Evolutionary conservation across 1,140 invertebrate species (phyloP), one percentile per base, ranked within the genome.

Genomic region (Odontomachus brunneus): DNA sequence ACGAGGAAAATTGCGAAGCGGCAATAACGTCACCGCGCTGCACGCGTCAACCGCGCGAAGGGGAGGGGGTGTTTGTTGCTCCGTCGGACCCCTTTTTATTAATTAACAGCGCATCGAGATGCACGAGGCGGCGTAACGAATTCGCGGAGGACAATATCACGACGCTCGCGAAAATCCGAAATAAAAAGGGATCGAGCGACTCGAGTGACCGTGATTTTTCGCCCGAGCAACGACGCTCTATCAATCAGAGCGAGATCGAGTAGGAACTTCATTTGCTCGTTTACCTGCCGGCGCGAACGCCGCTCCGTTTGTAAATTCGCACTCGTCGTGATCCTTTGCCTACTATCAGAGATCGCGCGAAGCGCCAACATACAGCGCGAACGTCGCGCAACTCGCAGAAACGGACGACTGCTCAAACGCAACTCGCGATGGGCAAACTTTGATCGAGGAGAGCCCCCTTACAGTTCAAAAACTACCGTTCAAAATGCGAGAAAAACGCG

Each of bases 91-190:
- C 17, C 59, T 80, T 80, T 71, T 65, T 69, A 38, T 69, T 57
- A 80, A 80, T 80, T 69, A 69, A 69, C 69, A 33, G 53, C 5
- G 17, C 65, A 29, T 78, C 75, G 69, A 69, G 17, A 11, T 48
- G 19, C 12, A 22, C 19, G 33, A 5, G 29, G 29, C 29, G 2
- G 2, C 29, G 29, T 5, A 2, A 5, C 49, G n/a, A 80, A 80
- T 19, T 78, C 22, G 62, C 38, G 38, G 3, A 9, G 9, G 9
- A 11, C 9, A 44, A 44, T 5, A 11, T 44, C 9, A 7, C 38
- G 38, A 0, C 38, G 38, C 4, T 11, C 29, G 29, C 29, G 29
- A 33, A 33, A 33, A 5, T 5, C 5, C 2, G 9, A 44, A 44
- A 44, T 0, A 44, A 7, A 11, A 11, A 44, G 38, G 38, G 9